These are phyloP conservation scores for Peribatodes rhomboidaria DNA, from an alignment of 2,888 invertebrate genomes.

Conservation along the genomic window DNA sequence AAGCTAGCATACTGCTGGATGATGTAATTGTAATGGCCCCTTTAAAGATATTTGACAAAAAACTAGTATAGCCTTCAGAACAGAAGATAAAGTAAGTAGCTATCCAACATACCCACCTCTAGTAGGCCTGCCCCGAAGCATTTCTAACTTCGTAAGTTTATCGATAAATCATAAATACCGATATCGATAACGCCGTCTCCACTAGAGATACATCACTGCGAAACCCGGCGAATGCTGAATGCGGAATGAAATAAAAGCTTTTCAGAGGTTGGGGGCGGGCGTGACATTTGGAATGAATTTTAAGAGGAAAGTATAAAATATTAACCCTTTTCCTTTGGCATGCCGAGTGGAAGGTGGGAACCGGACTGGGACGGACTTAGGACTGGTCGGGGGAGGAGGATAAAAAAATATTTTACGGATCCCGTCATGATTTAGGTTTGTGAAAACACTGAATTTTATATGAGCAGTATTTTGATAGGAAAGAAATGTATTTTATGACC, in stretches of 20 bases:
- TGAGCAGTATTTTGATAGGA: not conserved
- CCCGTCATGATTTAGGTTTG: not conserved
- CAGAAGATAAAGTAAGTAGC: not conserved
- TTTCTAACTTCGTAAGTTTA: constrained; percentile 6
- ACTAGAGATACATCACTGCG: constrained; percentile 14
- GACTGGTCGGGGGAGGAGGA: not conserved
- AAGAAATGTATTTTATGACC: too few species aligned
- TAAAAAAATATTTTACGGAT: not conserved
- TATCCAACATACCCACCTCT: not conserved
- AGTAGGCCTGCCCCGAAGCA: not conserved
- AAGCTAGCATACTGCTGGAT: too few species aligned
- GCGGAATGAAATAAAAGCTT: constrained; percentile 37
- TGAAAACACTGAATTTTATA: not conserved
- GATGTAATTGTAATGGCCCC: too few species aligned
- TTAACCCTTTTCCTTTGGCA: constrained; percentile 47
- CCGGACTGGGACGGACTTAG: constrained; percentile 13
- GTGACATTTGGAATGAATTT: constrained; percentile 49
- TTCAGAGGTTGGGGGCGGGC: constrained; percentile 34
- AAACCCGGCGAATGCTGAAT: constrained; percentile 21
- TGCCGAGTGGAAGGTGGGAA: constrained; percentile 27
- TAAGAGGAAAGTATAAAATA: constrained; percentile 49
- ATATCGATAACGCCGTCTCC: constrained; percentile 17
- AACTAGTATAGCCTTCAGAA: too few species aligned
- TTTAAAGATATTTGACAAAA: too few species aligned
- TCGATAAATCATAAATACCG: constrained; percentile 22